Base-by-base conservation (phyloP, 2,113 vertebrate genomes). In the Nothobranchius furzeri region DNA sequence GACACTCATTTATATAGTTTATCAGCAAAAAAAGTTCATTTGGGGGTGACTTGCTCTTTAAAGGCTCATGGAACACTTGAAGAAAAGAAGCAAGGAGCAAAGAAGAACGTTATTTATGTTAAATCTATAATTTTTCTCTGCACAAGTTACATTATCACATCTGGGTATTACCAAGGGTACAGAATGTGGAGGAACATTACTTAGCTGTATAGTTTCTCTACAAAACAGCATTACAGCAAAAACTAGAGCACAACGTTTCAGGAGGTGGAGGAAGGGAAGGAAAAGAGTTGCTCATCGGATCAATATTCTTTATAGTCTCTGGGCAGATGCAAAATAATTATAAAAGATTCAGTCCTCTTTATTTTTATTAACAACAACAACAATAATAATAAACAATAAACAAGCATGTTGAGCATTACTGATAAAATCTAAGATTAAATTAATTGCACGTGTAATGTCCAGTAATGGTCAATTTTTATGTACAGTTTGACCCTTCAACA, bases 101-200 rank as follows among this genome's bases (percentile, higher is more conserved):
- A 69, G 56, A 46, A 10, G n/a, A 25, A 57, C 59, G 60, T 72
- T 67, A 55, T 47, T 30, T 30, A 20, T 73, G 68, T n/a, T 14
- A 30, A 73, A 81, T 88, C 68, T 72, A 84, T 80, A 82, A 87
- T 84, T 85, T 47, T 78, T 75, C 37, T 43, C 50, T 75, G 58
- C 42, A 10, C 36, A 50, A 30, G 56, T 54, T 9, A 35, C 66
- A 64, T 37, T 70, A 79, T 76, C 71, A 66, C 75, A 76, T 60
- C 68, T 49, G 60, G 58, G 66, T 79, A 62, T 69, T 42, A 67
- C 56, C 47, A 48, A 58, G 17, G 17, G 48, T 49, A 20, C 52
- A 14, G 35, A 37, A 12, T 14, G 12, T 68, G 55, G 49, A 12
- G 67, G 60, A 83, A 54, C 20, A 66, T 71, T 58, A 62, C 74